Percentiles rank a stretch among this genome's conserved stretches.
Evolutionary conservation across 2,888 invertebrate species (phyloP).

Genomic region (Pseudococcus viburni): DNA sequence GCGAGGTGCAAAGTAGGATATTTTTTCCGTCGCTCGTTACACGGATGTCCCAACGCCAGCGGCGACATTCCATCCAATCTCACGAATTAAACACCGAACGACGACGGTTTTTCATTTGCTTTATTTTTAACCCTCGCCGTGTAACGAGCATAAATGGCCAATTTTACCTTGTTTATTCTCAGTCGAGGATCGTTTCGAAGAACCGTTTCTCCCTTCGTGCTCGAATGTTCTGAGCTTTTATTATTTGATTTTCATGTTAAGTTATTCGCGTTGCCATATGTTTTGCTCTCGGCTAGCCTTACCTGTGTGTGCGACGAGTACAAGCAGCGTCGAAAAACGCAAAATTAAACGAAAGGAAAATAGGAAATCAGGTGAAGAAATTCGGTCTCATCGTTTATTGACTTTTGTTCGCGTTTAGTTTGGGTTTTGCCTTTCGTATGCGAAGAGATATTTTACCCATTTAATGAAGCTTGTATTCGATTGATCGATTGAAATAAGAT

Average conservation of each 20-base stretch:
- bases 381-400: background rate
- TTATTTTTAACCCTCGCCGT: slow-evolving; percentile 4
- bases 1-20: background rate
- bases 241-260: slow-evolving; percentile 43
- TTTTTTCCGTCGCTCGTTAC: background rate
- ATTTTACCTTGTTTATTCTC: background rate
- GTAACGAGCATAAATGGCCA: background rate
- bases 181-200: background rate
- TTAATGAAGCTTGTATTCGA: slow-evolving; percentile 15
- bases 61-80: slow-evolving; percentile 3
- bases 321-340: background rate
- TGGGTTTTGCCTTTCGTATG: background rate
- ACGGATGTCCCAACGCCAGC: background rate
- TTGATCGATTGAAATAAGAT: background rate
- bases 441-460: background rate
- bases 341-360: background rate
- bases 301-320: background rate
- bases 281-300: background rate
- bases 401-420: slow-evolving; percentile 2
- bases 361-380: background rate
- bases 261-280: background rate
- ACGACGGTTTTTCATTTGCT: slow-evolving; percentile 28
- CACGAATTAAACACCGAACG: background rate
- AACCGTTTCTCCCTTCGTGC: background rate
- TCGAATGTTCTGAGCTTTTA: background rate